phyloP scores from a whole-genome alignment of 2,888 invertebrate species.

The Catonia carolina region DNA sequence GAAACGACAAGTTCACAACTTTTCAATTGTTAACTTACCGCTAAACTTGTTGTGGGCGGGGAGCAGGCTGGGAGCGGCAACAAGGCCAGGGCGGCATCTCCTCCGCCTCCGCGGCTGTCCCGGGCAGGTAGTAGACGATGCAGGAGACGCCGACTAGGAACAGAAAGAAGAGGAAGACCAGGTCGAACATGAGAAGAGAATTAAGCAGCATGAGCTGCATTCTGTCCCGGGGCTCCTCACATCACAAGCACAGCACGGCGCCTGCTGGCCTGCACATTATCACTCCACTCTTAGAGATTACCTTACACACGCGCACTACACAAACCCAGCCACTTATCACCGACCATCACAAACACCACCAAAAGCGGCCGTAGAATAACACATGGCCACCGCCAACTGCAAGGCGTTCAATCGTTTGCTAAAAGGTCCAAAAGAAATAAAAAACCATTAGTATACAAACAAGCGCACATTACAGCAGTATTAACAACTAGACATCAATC shows the following conservation, averaged over 20 bases:
- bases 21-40: constrained; percentile 20
- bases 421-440: no score
- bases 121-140: constrained; percentile 73
- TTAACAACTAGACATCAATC: no score
- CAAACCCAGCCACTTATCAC: constrained; percentile 5
- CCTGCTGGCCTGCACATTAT: neutral
- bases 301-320: constrained; percentile 10
- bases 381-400: no score
- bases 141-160: constrained; percentile 78
- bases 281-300: neutral
- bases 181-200: constrained; percentile 81
- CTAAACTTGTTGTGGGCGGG: constrained; percentile 23
- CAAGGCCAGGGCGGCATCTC: constrained; percentile 37
- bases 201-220: constrained; percentile 83
- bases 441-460: no score
- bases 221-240: constrained; percentile 14
- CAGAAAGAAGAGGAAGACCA: constrained; percentile 79
- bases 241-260: constrained; percentile 13
- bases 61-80: constrained; percentile 28
- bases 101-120: constrained; percentile 40
- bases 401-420: no score
- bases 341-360: neutral
- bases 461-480: no score
- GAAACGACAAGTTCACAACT: no score
- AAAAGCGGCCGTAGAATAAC: no score